Evolutionary conservation across 2,113 vertebrate genomes (phyloP).

Genomic region (Neodon shergylaensis): DNA sequence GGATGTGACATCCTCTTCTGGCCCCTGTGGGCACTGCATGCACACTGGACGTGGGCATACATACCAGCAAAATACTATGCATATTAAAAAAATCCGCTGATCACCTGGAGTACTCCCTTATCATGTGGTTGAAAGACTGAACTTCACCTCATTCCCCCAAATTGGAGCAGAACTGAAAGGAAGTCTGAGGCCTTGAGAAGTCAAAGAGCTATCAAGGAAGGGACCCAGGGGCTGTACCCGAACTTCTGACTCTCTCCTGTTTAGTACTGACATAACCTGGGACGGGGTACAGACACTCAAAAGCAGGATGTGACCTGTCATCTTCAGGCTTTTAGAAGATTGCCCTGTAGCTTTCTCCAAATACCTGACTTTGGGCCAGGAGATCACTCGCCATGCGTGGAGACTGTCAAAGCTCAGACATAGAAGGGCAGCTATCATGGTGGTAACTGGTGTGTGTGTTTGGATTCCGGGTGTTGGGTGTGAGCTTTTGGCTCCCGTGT

Average conservation of each 20-base stretch:
- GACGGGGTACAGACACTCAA: not conserved
- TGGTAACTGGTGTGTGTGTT: not conserved
- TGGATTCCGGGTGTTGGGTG: not conserved
- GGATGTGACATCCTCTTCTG: too few species aligned
- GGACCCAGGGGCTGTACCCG: not conserved
- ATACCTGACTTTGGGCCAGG: not conserved
- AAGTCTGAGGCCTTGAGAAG: slow-evolving; percentile 34
- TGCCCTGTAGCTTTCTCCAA: not conserved
- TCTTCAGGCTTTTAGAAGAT: not conserved
- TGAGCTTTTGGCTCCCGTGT: too few species aligned
- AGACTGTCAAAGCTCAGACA: not conserved
- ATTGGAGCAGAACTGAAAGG: not conserved
- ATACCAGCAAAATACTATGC: not conserved
- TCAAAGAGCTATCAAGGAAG: not conserved
- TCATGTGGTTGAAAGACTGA: not conserved
- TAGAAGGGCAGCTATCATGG: not conserved
- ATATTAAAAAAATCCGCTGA: not conserved
- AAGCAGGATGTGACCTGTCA: slow-evolving; percentile 7
- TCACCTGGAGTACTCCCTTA: not conserved
- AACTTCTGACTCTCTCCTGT: not conserved
- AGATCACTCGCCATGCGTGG: not conserved
- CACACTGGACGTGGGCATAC: not conserved
- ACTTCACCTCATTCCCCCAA: not conserved
- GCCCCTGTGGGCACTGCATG: too few species aligned
- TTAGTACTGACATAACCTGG: not conserved